Base-by-base conservation (phyloP, 2,888 invertebrate genomes). In the Dilophus febrilis region DNA sequence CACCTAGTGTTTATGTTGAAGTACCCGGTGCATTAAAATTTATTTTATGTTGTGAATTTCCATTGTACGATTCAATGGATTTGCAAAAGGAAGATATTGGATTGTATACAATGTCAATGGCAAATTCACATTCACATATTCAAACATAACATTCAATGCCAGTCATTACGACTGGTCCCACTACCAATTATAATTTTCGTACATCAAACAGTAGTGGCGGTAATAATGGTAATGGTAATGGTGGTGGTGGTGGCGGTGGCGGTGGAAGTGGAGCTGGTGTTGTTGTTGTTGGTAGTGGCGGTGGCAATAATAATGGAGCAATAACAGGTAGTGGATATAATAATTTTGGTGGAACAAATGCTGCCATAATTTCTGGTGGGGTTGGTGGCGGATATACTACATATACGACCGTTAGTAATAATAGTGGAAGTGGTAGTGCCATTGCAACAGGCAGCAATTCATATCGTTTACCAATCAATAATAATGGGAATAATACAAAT, bases 11-110 rank as follows among this genome's bases (percentile, higher is more conserved):
- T 35, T 91, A 90, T 61, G 77, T 77, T n/a, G 83, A 84, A 56
- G 81, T 90, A 32, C 90, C 90, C 2, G 69, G 70, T 52, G 80
- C 79, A 46, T 60, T 91, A 37, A 90, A 90, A 59, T 83, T 76
- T 54, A 67, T 85, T 16, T 58, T 87, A 35, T 90, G 90, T 60
- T 90, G 87, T 55, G 91, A 91, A 58, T 87, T 77, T 53, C 88
- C 90, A 1, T 68, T 90, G 42, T 91, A 91, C 57, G 78, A 90
- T 56, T 71, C 70, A 4, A 62, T 76, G 50, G 75, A 79, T 18
- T 77, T 60, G 18, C 55, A 60, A 19, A 59, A 59, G 48, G 44
- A 47, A 11, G 59, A 62, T 43, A 49, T 54, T 18, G 58, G 61
- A 38, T 59, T 61, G 4, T 60, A 61, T 39, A 58, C 61, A 22